A percentile compares a stretch with the other conserved stretches of the same genome.
phyloP scores from a whole-genome alignment of 2,113 vertebrate species.

The Corythaeola cristata region DNA sequence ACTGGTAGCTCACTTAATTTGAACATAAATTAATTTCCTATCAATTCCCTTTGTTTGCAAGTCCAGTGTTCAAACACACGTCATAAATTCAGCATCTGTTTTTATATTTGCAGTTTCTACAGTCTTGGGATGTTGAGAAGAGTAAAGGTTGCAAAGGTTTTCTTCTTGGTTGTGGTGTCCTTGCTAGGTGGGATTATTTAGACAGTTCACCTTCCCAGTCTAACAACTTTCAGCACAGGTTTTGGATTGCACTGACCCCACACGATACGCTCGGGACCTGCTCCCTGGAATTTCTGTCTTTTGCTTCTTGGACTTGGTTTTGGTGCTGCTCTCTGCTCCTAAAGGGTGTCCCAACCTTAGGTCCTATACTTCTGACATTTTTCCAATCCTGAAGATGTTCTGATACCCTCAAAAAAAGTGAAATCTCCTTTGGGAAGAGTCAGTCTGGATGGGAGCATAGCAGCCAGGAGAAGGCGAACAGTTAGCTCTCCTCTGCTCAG shows the following conservation, averaged over 20 bases:
- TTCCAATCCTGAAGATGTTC: neutral
- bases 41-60: neutral
- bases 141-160: neutral
- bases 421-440: neutral
- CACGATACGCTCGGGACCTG: neutral
- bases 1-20: neutral
- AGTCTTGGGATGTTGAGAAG: neutral
- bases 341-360: neutral
- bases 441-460: neutral
- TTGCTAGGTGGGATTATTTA: neutral
- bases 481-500: neutral
- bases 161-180: neutral
- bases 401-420: neutral
- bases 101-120: neutral
- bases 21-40: neutral
- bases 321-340: neutral
- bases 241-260: neutral
- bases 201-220: neutral
- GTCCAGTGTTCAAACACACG: neutral
- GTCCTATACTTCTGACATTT: neutral
- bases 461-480: neutral
- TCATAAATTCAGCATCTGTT: neutral
- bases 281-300: neutral
- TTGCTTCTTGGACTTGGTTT: neutral
- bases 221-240: neutral